phyloP scores from a whole-genome alignment of 2,888 invertebrate species.

The Frankliniella intonsa region DNA sequence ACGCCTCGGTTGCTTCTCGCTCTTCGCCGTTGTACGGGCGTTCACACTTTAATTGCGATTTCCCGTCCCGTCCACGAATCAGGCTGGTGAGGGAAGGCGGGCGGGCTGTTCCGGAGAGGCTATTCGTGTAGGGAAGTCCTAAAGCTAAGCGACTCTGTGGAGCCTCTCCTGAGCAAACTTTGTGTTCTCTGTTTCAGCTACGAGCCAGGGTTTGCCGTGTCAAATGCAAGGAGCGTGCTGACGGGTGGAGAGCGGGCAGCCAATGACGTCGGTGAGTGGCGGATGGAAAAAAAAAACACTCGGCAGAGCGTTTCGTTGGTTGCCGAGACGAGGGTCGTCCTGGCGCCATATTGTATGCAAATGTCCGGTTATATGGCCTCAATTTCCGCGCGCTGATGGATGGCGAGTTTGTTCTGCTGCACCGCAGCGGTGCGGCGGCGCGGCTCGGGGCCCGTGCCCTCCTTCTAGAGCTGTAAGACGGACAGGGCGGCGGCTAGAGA shows the following conservation, averaged over 20 bases:
- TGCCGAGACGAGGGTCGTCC: neutral
- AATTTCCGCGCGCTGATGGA: neutral
- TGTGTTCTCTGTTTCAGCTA: no score
- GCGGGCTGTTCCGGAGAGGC: neutral
- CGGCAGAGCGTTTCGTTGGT: no score
- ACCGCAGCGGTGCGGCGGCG: neutral
- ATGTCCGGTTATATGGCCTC: neutral
- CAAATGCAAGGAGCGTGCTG: no score
- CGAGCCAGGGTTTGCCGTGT: no score
- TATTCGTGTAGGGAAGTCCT: neutral
- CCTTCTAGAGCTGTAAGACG: no score
- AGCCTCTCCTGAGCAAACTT: no score
- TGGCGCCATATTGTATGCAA: constrained; percentile 1
- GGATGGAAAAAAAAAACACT: no score
- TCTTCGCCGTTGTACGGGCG: neutral
- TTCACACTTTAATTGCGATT: constrained; percentile 27
- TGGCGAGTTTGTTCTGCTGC: neutral
- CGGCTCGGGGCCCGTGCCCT: no score
- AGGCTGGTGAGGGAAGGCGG: neutral
- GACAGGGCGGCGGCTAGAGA: no score
- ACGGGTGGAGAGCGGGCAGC: no score
- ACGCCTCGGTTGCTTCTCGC: neutral
- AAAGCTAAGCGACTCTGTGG: no score
- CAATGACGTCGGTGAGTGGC: no score
- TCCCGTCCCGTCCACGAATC: constrained; percentile 8